Evolutionary conservation across 1,140 invertebrate genomes (phyloP).

Genomic region (Drosophila takahashii): DNA sequence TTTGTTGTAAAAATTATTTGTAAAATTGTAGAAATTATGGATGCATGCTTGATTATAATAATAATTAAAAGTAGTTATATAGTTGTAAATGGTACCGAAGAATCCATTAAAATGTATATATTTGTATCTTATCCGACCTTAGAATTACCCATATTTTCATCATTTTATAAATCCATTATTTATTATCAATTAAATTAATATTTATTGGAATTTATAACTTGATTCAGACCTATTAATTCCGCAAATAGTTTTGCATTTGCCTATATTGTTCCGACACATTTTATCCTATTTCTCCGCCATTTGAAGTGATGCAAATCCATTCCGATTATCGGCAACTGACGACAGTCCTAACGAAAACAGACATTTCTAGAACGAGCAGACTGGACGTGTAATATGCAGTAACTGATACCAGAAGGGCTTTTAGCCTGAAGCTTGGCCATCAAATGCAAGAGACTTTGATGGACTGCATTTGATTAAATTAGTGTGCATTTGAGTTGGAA

Average conservation of each 20-base stretch:
- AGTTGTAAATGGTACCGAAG: no score
- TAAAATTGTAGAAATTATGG: no score
- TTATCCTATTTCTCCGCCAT: slow-evolving; percentile 8
- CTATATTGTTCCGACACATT: background rate
- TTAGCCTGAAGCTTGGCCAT: slow-evolving; percentile 27
- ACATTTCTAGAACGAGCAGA: slow-evolving; percentile 15
- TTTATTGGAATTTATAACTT: no score
- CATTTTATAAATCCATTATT: no score
- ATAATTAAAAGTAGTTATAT: no score
- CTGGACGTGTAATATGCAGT: slow-evolving; percentile 2
- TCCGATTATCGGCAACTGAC: slow-evolving; percentile 4
- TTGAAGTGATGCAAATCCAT: slow-evolving; percentile 21
- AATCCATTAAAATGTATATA: no score
- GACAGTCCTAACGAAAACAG: slow-evolving; percentile 48
- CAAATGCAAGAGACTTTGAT: slow-evolving; percentile 51
- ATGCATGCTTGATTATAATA: no score
- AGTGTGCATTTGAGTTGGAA: slow-evolving; percentile 51
- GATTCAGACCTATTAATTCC: no score
- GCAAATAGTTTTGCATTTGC: background rate
- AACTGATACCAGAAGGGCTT: slow-evolving; percentile 33
- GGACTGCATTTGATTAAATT: slow-evolving; percentile 75
- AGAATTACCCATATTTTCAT: no score
- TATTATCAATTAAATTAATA: no score
- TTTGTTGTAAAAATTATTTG: no score
- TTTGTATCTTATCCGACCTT: no score